phyloP scores from a whole-genome alignment of 1,140 invertebrate genomes.

The Trissolcus basalis region DNA sequence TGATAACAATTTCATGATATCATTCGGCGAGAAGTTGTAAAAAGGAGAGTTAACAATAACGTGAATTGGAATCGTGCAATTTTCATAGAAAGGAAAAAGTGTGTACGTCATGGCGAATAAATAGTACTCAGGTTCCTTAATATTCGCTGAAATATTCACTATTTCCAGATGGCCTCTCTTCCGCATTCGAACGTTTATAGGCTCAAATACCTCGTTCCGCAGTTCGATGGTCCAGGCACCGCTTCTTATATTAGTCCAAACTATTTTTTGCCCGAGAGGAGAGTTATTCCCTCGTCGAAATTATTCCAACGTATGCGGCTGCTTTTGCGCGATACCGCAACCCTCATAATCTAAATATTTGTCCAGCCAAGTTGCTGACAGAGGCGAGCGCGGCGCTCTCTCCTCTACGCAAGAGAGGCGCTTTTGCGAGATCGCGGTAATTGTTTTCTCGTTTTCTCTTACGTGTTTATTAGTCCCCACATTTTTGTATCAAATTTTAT shows the following conservation, averaged over 20 bases:
- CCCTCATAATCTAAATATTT: slow-evolving; percentile 54
- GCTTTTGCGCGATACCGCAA: neutral
- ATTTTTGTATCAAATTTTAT: no score
- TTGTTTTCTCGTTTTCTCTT: slow-evolving; percentile 17
- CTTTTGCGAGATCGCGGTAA: no score
- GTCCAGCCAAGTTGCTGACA: slow-evolving; percentile 52
- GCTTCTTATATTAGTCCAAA: slow-evolving; percentile 56
- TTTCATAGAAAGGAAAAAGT: slow-evolving; percentile 27
- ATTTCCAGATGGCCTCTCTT: slow-evolving; percentile 56
- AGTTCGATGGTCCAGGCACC: slow-evolving; percentile 38
- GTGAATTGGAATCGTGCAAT: neutral
- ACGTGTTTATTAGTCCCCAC: slow-evolving; percentile 45
- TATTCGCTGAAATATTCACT: slow-evolving; percentile 53
- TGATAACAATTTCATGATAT: no score
- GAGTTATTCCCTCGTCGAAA: slow-evolving; percentile 49
- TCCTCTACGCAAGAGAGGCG: neutral
- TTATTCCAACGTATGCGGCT: slow-evolving; percentile 40
- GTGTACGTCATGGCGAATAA: slow-evolving; percentile 49
- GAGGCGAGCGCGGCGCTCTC: slow-evolving; percentile 17
- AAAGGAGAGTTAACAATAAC: no score
- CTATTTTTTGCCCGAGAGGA: slow-evolving; percentile 35
- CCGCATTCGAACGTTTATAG: slow-evolving; percentile 34
- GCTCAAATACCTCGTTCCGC: slow-evolving; percentile 24
- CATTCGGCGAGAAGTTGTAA: no score
- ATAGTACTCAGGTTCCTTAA: slow-evolving; percentile 50